Evolutionary conservation across 1,140 invertebrate species (phyloP), one percentile per base, ranked within the genome.

Genomic region (Saccostrea glomerata): DNA sequence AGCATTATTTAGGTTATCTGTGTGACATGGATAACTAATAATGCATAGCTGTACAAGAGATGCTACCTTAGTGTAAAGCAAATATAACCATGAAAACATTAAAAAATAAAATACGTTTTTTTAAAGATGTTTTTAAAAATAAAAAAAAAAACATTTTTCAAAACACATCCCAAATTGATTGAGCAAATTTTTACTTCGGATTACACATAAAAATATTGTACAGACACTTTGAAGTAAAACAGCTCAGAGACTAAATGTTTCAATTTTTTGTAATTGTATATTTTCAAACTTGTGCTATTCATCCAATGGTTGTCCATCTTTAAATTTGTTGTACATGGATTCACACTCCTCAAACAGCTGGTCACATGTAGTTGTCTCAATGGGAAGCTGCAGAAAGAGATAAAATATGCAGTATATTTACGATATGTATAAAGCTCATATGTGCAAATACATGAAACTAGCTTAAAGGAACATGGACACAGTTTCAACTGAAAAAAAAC

Each of bases 291-390:
- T 6, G n/a, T 20, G 17, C 70, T 77, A 77, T 11, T 25, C 12
- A 30, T 77, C 70, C 30, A 77, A 30, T 30, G 70, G 15, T 36
- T 77, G 25, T 36, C 70, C 25, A 13, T 36, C 25, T 36, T 77
- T 77, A 6, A 77, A 77, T 25, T 1, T 77, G 17, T 30, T 25
- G 25, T 77, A 77, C 70, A 77, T 4, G 11, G 70, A 9, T 15
- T 77, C 70, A 77, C 70, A 77, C 25, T 77, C 25, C 25, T 77
- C 13, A 36, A 77, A 30, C 70, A 77, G 17, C 30, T 77, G 70
- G 30, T 77, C 70, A 77, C 70, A 77, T 12, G 70, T 77, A 36
- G 15, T 15, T 15, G 12, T 77, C 11, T 77, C 70, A 25, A 77
- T 36, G 0, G 70, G 70, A 36, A 77, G 70, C 70, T 77, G 25